phyloP scores from a whole-genome alignment of 2,797 vertebrate genomes.

The Phalanger gymnotis region DNA sequence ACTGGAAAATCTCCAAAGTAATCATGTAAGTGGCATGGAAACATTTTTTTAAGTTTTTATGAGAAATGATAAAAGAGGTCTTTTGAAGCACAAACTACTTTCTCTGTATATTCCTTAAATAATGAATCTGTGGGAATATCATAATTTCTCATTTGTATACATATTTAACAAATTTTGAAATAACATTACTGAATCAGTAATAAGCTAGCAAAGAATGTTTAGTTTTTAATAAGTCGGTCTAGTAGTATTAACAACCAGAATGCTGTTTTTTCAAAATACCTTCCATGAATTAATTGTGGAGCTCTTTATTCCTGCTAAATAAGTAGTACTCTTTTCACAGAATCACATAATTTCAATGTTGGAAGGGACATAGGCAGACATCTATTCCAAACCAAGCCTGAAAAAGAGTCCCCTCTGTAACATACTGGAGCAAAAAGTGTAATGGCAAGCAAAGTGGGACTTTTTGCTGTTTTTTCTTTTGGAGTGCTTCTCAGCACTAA shows the following conservation, averaged over 20 bases:
- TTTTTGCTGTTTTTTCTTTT: too few species aligned
- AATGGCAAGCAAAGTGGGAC: too few species aligned
- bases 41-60: not conserved
- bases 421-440: not conserved
- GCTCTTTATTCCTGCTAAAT: not conserved
- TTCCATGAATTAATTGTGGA: conserved; percentile 20
- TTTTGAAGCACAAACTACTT: not conserved
- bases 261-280: conserved; percentile 5
- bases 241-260: not conserved
- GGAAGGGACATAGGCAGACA: not conserved
- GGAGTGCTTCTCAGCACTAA: too few species aligned
- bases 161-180: conserved; percentile 48
- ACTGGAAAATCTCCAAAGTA: conserved; percentile 97
- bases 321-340: not conserved
- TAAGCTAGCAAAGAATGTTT: not conserved
- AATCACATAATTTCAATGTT: not conserved
- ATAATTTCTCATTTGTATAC: conserved; percentile 9
- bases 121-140: not conserved
- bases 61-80: not conserved
- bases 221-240: conserved; percentile 9
- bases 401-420: not conserved
- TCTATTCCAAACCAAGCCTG: not conserved
- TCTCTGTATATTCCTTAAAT: conserved; percentile 16
- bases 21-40: conserved; percentile 91
- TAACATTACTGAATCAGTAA: not conserved